Evolutionary conservation across 2,888 invertebrate genomes (phyloP).

Genomic region (Eupithecia tripunctaria): DNA sequence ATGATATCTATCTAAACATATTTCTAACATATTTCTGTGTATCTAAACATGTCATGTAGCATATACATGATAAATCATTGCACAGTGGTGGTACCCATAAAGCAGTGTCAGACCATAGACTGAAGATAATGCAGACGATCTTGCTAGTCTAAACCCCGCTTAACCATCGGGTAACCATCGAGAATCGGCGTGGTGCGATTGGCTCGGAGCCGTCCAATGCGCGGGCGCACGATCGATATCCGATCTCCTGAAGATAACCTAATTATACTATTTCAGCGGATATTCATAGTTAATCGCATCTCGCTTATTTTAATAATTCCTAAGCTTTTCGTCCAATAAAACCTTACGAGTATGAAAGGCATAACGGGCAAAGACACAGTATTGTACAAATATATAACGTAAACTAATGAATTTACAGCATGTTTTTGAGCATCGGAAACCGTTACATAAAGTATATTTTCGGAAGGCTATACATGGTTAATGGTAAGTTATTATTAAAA

Average conservation of each 20-base stretch:
- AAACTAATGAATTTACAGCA: constrained; percentile 7
- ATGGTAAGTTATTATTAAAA: constrained; percentile 65
- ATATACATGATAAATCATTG: too few relatives aligned
- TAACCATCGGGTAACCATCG: constrained; percentile 68
- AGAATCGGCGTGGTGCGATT: constrained; percentile 71
- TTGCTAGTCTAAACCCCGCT: not conserved
- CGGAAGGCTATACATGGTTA: constrained; percentile 21
- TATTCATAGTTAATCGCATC: constrained; percentile 69
- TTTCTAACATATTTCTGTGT: too few relatives aligned
- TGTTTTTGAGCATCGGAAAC: constrained; percentile 12
- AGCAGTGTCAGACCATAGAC: not conserved
- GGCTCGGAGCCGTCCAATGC: constrained; percentile 78
- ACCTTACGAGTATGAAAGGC: not conserved
- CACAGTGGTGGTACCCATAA: not conserved
- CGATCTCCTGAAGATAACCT: constrained; percentile 78
- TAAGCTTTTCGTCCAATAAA: constrained; percentile 55
- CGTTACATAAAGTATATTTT: constrained; percentile 14
- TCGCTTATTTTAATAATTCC: constrained; percentile 71
- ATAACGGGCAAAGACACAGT: not conserved
- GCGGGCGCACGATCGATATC: constrained; percentile 71
- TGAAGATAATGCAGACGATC: not conserved
- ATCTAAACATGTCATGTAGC: too few relatives aligned
- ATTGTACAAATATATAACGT: not conserved
- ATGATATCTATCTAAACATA: too few relatives aligned
- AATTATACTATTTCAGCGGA: constrained; percentile 72